Evolutionary conservation across 2,113 vertebrate species (phyloP).

Genomic region (Thalassarche chlororhynchos): DNA sequence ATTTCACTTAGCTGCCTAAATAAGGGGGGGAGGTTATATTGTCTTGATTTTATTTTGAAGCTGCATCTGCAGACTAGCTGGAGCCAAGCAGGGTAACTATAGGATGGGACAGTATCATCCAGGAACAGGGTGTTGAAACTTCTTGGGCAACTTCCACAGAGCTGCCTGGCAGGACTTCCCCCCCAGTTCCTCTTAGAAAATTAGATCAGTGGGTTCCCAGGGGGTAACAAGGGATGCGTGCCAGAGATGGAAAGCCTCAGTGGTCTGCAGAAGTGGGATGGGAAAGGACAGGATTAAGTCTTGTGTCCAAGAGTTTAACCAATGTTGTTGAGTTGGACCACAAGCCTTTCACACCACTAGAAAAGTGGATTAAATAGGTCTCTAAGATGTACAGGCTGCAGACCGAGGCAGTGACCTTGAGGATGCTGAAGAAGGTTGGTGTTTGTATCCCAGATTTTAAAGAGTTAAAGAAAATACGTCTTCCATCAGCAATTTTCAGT

Average conservation of each 20-base stretch:
- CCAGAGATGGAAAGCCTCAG: background rate
- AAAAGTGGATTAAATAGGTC: background rate
- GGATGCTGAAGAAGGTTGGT: background rate
- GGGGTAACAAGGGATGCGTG: background rate
- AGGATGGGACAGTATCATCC: background rate
- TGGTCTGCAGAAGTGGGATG: background rate
- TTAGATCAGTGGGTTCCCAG: background rate
- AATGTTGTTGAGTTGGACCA: background rate
- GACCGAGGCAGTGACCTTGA: background rate
- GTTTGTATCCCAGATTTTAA: background rate
- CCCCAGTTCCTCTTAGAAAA: background rate
- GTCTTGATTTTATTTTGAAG: slow-evolving; percentile 9
- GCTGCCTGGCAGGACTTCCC: slow-evolving; percentile 26
- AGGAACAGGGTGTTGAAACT: slow-evolving; percentile 43
- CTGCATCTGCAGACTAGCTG: slow-evolving; percentile 34
- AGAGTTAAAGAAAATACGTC: background rate
- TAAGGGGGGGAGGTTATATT: background rate
- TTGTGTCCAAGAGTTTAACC: background rate
- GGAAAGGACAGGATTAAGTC: background rate
- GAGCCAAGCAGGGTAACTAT: slow-evolving; percentile 38
- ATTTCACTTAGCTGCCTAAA: slow-evolving; percentile 8
- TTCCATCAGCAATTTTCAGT: background rate
- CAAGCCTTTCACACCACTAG: background rate
- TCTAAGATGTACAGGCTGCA: background rate
- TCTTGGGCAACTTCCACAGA: slow-evolving; percentile 30